Conservation (phyloP, 2,888 invertebrate species). For the Eilema caniola region DNA sequence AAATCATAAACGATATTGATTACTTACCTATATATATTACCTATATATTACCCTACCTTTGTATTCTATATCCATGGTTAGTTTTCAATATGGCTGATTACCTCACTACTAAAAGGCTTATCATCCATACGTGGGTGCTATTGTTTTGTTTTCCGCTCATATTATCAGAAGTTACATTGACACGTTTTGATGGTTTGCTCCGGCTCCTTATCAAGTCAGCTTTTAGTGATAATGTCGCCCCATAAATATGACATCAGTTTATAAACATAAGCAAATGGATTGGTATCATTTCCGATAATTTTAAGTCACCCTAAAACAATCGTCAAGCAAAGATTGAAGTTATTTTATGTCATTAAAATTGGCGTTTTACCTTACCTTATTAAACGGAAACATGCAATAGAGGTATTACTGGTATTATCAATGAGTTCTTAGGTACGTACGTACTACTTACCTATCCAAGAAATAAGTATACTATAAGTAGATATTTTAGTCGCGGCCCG, state of each 20-base stretch:
- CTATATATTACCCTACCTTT: too few species aligned
- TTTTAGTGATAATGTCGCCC: not conserved
- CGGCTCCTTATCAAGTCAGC: not conserved
- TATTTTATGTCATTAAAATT: slow-evolving; percentile 20
- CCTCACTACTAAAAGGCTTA: not conserved
- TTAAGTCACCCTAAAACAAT: not conserved
- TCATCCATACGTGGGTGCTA: not conserved
- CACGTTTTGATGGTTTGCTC: not conserved
- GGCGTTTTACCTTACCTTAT: slow-evolving; percentile 6
- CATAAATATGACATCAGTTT: not conserved
- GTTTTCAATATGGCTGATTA: not conserved
- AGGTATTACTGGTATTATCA: not conserved
- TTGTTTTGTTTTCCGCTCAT: slow-evolving; percentile 5
- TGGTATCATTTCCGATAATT: not conserved
- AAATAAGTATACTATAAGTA: not conserved
- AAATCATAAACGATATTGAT: not conserved
- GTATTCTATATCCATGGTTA: not conserved
- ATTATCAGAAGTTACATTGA: slow-evolving; percentile 1
- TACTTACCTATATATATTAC: too few species aligned
- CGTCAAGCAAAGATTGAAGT: slow-evolving; percentile 19
- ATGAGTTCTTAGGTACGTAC: too few species aligned
- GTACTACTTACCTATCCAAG: not conserved
- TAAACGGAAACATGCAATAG: slow-evolving; percentile 13
- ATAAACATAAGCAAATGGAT: not conserved
- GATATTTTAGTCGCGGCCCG: too few species aligned